Conservation (phyloP, 2,888 invertebrate species). For the Cheilosia vulpina region DNA sequence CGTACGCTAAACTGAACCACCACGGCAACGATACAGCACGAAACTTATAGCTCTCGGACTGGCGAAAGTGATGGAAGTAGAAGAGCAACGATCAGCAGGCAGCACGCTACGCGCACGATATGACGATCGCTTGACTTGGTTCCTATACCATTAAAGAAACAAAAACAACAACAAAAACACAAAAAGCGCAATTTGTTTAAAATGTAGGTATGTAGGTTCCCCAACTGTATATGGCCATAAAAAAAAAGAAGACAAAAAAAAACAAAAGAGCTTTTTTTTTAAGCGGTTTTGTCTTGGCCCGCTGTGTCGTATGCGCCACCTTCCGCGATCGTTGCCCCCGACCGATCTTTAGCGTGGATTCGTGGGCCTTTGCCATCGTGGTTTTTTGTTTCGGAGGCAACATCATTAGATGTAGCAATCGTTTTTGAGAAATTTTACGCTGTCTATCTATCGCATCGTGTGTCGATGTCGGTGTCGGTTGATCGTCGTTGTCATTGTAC, state of each 20-base stretch:
- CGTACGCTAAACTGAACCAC: constrained; percentile 36
- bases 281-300: constrained; percentile 65
- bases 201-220: constrained; percentile 83
- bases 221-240: constrained; percentile 78
- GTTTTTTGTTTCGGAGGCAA: constrained; percentile 48
- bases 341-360: constrained; percentile 7
- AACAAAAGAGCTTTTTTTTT: constrained; percentile 67
- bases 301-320: constrained; percentile 20
- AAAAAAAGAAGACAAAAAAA: constrained; percentile 49
- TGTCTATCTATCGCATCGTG: constrained; percentile 1
- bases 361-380: not conserved
- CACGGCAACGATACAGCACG: constrained; percentile 36
- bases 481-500: not conserved
- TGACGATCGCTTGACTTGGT: constrained; percentile 24
- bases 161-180: constrained; percentile 40
- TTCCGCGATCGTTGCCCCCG: constrained; percentile 21
- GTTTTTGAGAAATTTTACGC: constrained; percentile 32
- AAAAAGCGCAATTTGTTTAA: constrained; percentile 81
- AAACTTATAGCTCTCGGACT: constrained; percentile 31
- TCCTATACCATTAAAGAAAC: not conserved
- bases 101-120: constrained; percentile 50
- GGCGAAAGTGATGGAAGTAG: constrained; percentile 71
- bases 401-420: constrained; percentile 55
- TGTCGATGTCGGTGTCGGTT: no score
- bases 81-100: constrained; percentile 43